Evolutionary conservation across 2,888 invertebrate species (phyloP).

Genomic region (Lycaena phlaeas): DNA sequence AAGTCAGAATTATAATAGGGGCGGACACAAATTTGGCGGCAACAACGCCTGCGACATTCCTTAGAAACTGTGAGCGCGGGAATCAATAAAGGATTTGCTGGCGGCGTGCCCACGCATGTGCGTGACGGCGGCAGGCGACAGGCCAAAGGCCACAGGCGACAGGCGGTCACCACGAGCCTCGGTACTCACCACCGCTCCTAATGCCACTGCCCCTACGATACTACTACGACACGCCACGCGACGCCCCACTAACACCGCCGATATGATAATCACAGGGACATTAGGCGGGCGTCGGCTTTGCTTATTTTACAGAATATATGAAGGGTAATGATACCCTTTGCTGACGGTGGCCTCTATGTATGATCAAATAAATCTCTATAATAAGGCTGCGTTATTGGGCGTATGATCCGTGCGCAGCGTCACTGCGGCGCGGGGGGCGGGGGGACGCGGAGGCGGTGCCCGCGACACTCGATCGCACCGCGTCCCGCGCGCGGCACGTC

Average conservation of each 20-base stretch:
- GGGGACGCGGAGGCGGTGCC: constrained; percentile 32
- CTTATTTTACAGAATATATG: constrained; percentile 7
- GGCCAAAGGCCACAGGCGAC: too few relatives aligned
- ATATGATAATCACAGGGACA: too few relatives aligned
- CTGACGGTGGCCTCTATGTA: constrained; percentile 51
- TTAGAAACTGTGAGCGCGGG: constrained; percentile 67
- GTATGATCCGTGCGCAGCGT: constrained; percentile 70
- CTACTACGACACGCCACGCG: constrained; percentile 6
- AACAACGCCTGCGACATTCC: constrained; percentile 66
- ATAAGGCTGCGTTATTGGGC: constrained; percentile 68
- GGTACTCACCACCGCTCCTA: background rate
- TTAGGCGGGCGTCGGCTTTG: too few relatives aligned
- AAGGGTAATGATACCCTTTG: constrained; percentile 25
- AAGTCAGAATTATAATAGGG: constrained; percentile 46
- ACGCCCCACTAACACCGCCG: too few relatives aligned
- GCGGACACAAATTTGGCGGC: constrained; percentile 54
- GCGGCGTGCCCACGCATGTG: constrained; percentile 71
- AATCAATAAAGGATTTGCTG: constrained; percentile 74
- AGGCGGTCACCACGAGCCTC: constrained; percentile 2
- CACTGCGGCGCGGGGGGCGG: constrained; percentile 49
- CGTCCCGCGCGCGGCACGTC: constrained; percentile 45
- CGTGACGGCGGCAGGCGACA: constrained; percentile 17
- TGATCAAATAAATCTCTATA: constrained; percentile 64
- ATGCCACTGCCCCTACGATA: background rate
- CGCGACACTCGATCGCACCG: constrained; percentile 41